Conservation (phyloP, 23 tunicate species). For the Diplosoma virens region DNA sequence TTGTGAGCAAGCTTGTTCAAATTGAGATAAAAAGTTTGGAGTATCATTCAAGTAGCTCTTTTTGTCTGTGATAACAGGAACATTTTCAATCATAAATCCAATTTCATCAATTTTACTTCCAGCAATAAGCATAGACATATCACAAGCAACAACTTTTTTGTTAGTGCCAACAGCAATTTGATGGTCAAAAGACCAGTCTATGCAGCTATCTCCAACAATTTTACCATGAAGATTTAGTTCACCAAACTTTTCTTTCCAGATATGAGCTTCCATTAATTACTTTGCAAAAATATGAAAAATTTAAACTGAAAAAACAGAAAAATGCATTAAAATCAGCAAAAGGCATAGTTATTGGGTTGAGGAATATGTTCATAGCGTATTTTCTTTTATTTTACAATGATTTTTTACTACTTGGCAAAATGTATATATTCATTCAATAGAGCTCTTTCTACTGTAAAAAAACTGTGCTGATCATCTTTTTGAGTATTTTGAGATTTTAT, state of each 20-base stretch:
- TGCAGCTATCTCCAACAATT: constrained; percentile 12
- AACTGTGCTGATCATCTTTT: too few species aligned
- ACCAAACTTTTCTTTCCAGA: constrained; percentile 18
- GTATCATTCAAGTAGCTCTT: not conserved
- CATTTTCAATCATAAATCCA: constrained; percentile 25
- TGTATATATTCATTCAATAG: too few species aligned
- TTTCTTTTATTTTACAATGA: too few species aligned
- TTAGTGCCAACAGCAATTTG: constrained; percentile 10
- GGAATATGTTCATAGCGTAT: too few species aligned
- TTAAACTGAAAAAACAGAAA: too few species aligned
- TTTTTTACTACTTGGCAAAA: too few species aligned
- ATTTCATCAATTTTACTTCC: constrained; percentile 8
- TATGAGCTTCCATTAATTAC: not conserved
- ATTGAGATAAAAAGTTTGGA: not conserved
- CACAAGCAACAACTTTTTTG: constrained; percentile 29
- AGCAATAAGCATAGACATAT: constrained; percentile 15
- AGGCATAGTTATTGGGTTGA: too few species aligned
- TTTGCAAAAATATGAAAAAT: too few species aligned
- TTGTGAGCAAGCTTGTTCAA: constrained; percentile 11
- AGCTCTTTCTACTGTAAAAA: too few species aligned
- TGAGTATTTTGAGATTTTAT: too few species aligned
- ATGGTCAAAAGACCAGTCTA: constrained; percentile 19
- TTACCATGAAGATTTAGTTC: constrained; percentile 14
- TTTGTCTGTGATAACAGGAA: not conserved
- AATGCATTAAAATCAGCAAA: too few species aligned